A percentile compares a stretch with the other conserved stretches of the same genome.
These are phyloP conservation scores for Sclerurus mexicanus DNA, from an alignment of 2,113 vertebrate genomes.

Conservation along the genomic window DNA sequence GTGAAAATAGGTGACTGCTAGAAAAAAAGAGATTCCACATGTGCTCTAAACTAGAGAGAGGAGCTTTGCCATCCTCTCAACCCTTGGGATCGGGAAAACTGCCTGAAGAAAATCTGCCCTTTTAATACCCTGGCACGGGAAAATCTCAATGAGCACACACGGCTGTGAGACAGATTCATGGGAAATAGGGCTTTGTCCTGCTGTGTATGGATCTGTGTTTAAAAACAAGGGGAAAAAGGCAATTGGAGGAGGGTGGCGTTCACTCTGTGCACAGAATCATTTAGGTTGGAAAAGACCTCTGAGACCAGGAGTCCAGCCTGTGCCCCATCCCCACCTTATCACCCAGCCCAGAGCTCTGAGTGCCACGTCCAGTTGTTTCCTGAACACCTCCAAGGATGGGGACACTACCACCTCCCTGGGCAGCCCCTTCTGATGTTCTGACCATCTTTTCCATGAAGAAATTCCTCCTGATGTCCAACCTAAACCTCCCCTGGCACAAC, in stretches of 20 bases:
- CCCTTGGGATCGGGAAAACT: background rate
- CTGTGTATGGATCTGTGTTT: background rate
- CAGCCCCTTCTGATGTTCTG: background rate
- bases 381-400: background rate
- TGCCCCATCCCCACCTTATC: background rate
- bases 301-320: rapidly evolving
- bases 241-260: background rate
- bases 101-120: background rate
- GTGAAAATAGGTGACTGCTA: background rate
- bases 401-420: background rate
- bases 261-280: background rate
- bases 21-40: background rate
- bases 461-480: background rate
- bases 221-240: background rate
- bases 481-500: rapidly evolving
- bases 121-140: background rate
- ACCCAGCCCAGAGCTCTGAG: background rate
- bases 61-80: background rate
- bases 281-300: background rate
- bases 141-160: background rate
- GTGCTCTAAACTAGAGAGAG: background rate
- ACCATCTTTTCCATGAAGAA: background rate
- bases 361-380: background rate
- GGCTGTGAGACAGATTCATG: background rate
- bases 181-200: background rate